Evolutionary conservation across 2,888 invertebrate species (phyloP).

Genomic region (Hipparchia sbordonii): DNA sequence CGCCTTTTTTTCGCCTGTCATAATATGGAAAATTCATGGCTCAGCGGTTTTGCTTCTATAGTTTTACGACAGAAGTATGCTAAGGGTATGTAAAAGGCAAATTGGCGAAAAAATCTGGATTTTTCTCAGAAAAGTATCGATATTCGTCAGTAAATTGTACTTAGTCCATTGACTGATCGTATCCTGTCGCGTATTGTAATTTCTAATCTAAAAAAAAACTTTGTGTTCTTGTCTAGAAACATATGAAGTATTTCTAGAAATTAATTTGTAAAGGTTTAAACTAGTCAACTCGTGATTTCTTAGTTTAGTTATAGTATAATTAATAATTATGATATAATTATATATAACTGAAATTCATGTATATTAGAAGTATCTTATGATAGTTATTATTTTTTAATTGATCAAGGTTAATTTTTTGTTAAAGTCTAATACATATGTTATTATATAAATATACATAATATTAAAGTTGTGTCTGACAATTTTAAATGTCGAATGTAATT

Average conservation of each 20-base stretch:
- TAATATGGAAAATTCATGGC: too few species aligned
- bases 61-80: too few species aligned
- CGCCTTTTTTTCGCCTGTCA: too few species aligned
- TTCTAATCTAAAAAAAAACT: neutral
- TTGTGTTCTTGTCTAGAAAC: constrained; percentile 1
- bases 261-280: constrained; percentile 9
- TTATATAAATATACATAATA: neutral
- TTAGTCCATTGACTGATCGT: constrained; percentile 32
- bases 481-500: neutral
- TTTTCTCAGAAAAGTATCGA: constrained; percentile 14
- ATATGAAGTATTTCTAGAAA: constrained; percentile 10
- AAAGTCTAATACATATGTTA: neutral
- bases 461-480: neutral
- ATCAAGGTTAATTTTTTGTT: neutral
- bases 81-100: neutral
- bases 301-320: constrained; percentile 9
- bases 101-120: constrained; percentile 4
- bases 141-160: constrained; percentile 20
- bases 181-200: constrained; percentile 6
- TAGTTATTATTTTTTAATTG: constrained; percentile 3
- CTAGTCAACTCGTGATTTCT: constrained; percentile 20
- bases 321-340: neutral
- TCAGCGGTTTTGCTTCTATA: too few species aligned
- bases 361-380: neutral
- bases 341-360: neutral